A percentile compares a stretch with the other conserved stretches of the same genome.
Evolutionary conservation across 2,113 vertebrate species (phyloP).

Genomic region (Tupaia tana): DNA sequence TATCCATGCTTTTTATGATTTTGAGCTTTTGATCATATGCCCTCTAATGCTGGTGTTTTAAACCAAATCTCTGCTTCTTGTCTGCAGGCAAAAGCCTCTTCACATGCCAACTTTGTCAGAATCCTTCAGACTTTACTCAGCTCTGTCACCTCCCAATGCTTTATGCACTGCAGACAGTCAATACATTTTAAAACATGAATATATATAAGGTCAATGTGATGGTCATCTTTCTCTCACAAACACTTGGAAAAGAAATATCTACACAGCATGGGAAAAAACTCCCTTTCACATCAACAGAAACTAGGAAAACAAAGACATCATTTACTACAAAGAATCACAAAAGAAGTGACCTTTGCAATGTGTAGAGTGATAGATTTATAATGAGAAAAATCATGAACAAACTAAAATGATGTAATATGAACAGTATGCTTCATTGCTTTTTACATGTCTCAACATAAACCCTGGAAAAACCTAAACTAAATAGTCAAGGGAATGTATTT

Average conservation of each 20-base stretch:
- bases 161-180: not conserved
- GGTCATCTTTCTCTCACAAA: conserved; percentile 62
- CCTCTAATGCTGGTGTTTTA: not conserved
- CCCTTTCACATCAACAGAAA: conserved; percentile 49
- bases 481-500: not conserved
- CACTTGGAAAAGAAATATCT: conserved; percentile 50
- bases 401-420: conserved; percentile 66
- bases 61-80: not conserved
- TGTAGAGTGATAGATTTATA: conserved; percentile 66
- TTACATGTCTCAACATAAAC: conserved; percentile 61
- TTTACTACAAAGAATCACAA: conserved; percentile 57
- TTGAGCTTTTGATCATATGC: not conserved
- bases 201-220: conserved; percentile 18
- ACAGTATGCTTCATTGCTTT: conserved; percentile 56
- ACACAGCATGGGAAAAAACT: not conserved
- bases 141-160: not conserved
- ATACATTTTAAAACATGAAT: conserved; percentile 22
- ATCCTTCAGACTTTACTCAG: not conserved
- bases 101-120: not conserved
- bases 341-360: conserved; percentile 52
- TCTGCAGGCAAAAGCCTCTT: not conserved
- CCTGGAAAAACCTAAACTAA: conserved; percentile 60
- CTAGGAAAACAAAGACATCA: conserved; percentile 71
- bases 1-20: conserved; percentile 1
- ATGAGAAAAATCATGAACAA: conserved; percentile 49